Base-by-base conservation (phyloP, 2,113 vertebrate species). In the Callospermophilus lateralis region DNA sequence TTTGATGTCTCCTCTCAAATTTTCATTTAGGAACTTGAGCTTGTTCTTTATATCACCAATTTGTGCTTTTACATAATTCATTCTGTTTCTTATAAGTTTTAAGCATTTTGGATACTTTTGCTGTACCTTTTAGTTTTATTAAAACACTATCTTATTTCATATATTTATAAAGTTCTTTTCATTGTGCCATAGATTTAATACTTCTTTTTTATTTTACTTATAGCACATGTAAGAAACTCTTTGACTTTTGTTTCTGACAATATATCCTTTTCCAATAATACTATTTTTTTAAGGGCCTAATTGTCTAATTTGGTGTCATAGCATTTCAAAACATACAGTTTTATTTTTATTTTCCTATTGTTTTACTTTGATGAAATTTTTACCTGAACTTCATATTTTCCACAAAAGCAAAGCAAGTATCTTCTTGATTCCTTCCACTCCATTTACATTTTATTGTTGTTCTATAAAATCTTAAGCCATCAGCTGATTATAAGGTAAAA, bases 361-460 rank as follows among this genome's bases (percentile, higher is more conserved):
- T 81, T 85, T 85, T 93, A 34, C 53, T 84, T 96, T 70, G 9
- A 63, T 48, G 28, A 81, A 81, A 95, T 80, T 86, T 24, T 90
- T 48, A 51, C 9, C 83, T 28, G 67, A 55, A 32, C 12, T 80
- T 72, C 19, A 5, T 80, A 55, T 77, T 42, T 84, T 55, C 8
- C 9, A 4, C 37, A 39, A 58, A 89, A 28, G 1, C 0, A 19
- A 88, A 93, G 63, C 2, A 32, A 55, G 0, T 22, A 28, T 42
- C 16, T 63, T 76, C 16, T 88, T 39, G n/a, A 89, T 70, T 88
- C 7, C 0, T 45, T 6, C 7, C 19, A 67, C 12, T 77, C 34
- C 34, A 55, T 5, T 45, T 70, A 19, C 4, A 53, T 89, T 88
- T 9, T 79, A 11, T 74, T 32, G 42, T 65, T 51, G 6, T 48